Evolutionary conservation across 2,888 invertebrate species (phyloP).

Genomic region (Eulithis prunata): DNA sequence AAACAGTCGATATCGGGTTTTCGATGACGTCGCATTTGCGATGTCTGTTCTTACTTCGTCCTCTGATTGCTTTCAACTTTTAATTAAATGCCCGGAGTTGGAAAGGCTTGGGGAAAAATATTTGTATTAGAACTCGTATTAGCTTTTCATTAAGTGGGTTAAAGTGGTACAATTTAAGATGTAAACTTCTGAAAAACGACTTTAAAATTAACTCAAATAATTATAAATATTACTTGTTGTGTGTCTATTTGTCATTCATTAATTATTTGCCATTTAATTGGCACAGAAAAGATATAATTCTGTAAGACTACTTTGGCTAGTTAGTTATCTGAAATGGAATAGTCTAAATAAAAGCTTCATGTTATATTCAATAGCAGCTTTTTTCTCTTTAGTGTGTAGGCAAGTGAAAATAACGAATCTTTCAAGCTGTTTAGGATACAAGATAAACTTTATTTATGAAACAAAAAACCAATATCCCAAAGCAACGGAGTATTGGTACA

Average conservation of each 20-base stretch:
- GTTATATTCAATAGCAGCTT: too few species aligned
- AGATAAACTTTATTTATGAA: slow-evolving; percentile 12
- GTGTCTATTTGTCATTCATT: too few species aligned
- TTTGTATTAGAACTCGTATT: slow-evolving; percentile 23
- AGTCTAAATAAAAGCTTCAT: too few species aligned
- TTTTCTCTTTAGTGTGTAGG: too few species aligned
- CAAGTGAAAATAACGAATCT: background rate
- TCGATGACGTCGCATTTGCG: slow-evolving; percentile 47
- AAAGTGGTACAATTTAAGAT: background rate
- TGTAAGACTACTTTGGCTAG: too few species aligned
- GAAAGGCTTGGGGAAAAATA: slow-evolving; percentile 28
- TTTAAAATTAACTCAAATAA: too few species aligned
- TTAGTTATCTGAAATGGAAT: too few species aligned
- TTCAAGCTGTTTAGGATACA: background rate
- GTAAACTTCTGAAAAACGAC: background rate
- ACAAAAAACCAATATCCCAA: slow-evolving; percentile 28
- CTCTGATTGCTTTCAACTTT: slow-evolving; percentile 60
- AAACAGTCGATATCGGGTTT: slow-evolving; percentile 22
- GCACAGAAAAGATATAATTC: too few species aligned
- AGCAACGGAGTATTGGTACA: slow-evolving; percentile 38
- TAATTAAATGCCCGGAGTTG: slow-evolving; percentile 54
- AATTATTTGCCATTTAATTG: too few species aligned
- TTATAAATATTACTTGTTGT: too few species aligned
- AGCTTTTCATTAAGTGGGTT: slow-evolving; percentile 17
- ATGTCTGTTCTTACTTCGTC: slow-evolving; percentile 48